Percentiles rank a stretch among this genome's conserved stretches.
Evolutionary conservation across 2,113 vertebrate species (phyloP).

Genomic region (Nymphicus hollandicus): DNA sequence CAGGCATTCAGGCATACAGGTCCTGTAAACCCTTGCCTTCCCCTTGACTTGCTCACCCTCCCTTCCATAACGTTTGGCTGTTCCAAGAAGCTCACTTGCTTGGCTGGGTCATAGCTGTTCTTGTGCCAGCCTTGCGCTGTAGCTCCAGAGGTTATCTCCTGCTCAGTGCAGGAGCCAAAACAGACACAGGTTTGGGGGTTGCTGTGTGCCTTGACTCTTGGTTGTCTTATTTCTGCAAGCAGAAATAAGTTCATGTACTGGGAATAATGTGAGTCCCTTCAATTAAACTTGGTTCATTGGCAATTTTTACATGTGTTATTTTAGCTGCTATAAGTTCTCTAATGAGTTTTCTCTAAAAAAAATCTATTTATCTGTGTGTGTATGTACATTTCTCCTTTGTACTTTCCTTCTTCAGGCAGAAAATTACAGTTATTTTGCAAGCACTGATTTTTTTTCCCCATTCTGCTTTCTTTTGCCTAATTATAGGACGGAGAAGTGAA

Average conservation of each 20-base stretch:
- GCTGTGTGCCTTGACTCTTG: neutral
- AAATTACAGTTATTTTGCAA: neutral
- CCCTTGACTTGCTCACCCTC: neutral
- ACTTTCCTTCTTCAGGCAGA: neutral
- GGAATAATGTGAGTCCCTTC: neutral
- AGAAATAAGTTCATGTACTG: neutral
- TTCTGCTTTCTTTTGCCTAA: neutral
- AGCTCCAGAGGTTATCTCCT: neutral
- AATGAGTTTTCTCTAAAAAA: neutral
- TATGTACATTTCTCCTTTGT: neutral
- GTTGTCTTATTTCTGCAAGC: neutral
- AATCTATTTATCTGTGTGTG: neutral
- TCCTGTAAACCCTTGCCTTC: neutral
- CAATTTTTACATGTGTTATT: neutral
- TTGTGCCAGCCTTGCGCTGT: neutral
- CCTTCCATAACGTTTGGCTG: fast-evolving
- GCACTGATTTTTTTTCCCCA: neutral
- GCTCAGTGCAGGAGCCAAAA: neutral
- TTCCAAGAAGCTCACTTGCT: neutral
- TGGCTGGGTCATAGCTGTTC: too few species aligned
- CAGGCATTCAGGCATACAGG: neutral
- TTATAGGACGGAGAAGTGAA: neutral
- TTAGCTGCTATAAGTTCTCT: neutral
- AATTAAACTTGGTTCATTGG: neutral
- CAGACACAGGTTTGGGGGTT: neutral